Conservation (phyloP, 2,888 invertebrate species). For the Ectobius pallidus region DNA sequence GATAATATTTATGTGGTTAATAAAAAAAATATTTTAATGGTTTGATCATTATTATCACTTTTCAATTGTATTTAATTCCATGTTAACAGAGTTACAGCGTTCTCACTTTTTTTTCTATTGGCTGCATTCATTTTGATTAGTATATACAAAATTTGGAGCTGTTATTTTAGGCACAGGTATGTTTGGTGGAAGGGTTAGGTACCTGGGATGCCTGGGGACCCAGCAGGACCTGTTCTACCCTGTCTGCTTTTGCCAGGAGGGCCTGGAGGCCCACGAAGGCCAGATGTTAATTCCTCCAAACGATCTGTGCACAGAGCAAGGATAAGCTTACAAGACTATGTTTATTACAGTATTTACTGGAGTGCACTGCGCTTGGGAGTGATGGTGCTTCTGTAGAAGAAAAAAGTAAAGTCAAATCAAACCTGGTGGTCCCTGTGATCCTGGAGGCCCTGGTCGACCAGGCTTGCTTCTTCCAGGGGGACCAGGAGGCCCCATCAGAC, state of each 20-base stretch:
- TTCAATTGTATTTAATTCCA: no score
- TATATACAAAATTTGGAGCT: no score
- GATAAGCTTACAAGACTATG: slow-evolving; percentile 6
- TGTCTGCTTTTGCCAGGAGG: slow-evolving; percentile 61
- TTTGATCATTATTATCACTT: no score
- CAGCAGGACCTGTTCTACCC: slow-evolving; percentile 61
- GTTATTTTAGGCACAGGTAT: not conserved
- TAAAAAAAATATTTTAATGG: no score
- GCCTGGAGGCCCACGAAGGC: slow-evolving; percentile 73
- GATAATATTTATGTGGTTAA: no score
- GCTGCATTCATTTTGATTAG: no score
- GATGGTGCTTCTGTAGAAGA: no score
- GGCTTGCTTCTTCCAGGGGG: slow-evolving; percentile 68
- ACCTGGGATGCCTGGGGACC: slow-evolving; percentile 65
- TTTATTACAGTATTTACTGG: not conserved
- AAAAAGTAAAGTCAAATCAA: slow-evolving; percentile 8
- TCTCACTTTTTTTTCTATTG: no score
- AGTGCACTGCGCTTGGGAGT: no score
- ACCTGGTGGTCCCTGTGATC: slow-evolving; percentile 72
- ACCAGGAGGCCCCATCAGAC: slow-evolving; percentile 69
- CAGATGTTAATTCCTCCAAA: slow-evolving; percentile 63
- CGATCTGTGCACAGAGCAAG: slow-evolving; percentile 55
- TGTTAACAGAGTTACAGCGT: no score
- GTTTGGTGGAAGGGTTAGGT: slow-evolving; percentile 43
- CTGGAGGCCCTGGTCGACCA: slow-evolving; percentile 73